phyloP scores from a whole-genome alignment of 2,797 vertebrate species.

The Melanotaenia maccullochi region DNA sequence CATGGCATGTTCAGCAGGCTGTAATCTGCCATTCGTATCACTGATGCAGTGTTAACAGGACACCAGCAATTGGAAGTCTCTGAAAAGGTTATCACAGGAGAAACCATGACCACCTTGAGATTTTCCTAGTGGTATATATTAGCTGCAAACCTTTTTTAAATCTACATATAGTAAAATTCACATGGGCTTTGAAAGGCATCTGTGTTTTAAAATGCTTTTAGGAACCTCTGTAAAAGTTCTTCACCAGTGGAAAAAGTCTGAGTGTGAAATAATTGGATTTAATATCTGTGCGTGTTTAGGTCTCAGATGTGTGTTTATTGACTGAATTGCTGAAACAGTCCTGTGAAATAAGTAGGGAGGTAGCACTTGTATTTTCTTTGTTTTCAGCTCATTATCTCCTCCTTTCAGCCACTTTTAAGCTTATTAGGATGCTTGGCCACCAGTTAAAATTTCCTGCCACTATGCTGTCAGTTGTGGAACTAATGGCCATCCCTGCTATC shows the following conservation, averaged over 20 bases:
- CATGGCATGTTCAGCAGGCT: neutral
- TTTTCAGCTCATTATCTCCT: slow-evolving; percentile 71
- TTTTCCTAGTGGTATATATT: too few relatives aligned
- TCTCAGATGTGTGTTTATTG: slow-evolving; percentile 52
- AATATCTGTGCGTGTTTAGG: slow-evolving; percentile 46
- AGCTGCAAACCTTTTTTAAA: slow-evolving; percentile 1
- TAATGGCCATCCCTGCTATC: slow-evolving; percentile 62
- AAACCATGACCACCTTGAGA: neutral
- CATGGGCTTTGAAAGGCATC: slow-evolving; percentile 15
- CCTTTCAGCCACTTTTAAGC: slow-evolving; percentile 55
- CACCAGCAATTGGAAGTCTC: neutral
- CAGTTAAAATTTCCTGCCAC: slow-evolving; percentile 57
- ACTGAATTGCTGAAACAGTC: slow-evolving; percentile 46
- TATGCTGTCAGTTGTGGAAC: slow-evolving; percentile 49
- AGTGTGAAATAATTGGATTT: slow-evolving; percentile 55
- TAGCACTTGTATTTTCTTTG: slow-evolving; percentile 50
- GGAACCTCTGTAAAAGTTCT: slow-evolving; percentile 19
- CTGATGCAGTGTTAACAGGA: neutral
- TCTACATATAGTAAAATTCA: slow-evolving; percentile 1
- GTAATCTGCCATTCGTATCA: neutral
- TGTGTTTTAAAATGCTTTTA: slow-evolving; percentile 28
- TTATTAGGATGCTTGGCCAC: slow-evolving; percentile 59
- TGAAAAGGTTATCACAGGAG: neutral
- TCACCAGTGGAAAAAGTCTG: slow-evolving; percentile 1
- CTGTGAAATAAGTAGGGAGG: slow-evolving; percentile 50